Evolutionary conservation across 2,113 vertebrate genomes (phyloP).

Genomic region (Hippocampus zosterae): DNA sequence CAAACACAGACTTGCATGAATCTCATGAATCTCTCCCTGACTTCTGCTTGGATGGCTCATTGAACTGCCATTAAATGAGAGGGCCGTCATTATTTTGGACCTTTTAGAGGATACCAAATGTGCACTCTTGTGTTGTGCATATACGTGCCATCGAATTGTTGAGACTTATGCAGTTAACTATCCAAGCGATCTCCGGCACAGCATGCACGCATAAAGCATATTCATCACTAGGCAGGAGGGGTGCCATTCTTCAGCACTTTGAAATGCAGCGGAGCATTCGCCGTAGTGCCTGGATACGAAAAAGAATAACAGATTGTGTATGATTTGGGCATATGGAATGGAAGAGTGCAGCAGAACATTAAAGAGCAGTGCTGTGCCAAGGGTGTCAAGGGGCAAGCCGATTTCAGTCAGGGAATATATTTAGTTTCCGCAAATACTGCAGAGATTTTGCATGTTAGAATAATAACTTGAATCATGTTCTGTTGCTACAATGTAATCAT

Average conservation of each 20-base stretch:
- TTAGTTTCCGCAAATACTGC: slow-evolving; percentile 34
- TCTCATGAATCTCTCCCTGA: slow-evolving; percentile 41
- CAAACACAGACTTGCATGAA: slow-evolving; percentile 7
- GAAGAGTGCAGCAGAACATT: slow-evolving; percentile 53
- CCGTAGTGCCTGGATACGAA: slow-evolving; percentile 29
- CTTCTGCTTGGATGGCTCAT: slow-evolving; percentile 46
- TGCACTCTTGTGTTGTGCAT: slow-evolving; percentile 13
- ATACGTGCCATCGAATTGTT: slow-evolving; percentile 14
- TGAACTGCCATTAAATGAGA: slow-evolving; percentile 49
- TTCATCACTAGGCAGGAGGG: slow-evolving; percentile 47
- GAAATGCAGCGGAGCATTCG: slow-evolving; percentile 35
- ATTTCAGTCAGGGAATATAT: slow-evolving; percentile 39
- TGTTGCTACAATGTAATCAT: slow-evolving; percentile 16
- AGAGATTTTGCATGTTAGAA: slow-evolving; percentile 43
- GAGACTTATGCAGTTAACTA: slow-evolving; percentile 38
- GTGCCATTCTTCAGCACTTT: slow-evolving; percentile 37
- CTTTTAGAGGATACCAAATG: slow-evolving; percentile 26
- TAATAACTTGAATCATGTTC: slow-evolving; percentile 49
- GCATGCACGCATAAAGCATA: slow-evolving; percentile 26
- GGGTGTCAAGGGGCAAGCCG: slow-evolving; percentile 34
- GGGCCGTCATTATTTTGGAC: slow-evolving; percentile 46
- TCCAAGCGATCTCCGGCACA: slow-evolving; percentile 24
- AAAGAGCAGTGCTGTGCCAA: slow-evolving; percentile 32
- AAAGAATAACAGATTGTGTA: slow-evolving; percentile 53
- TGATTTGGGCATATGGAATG: slow-evolving; percentile 27